Base-by-base conservation (phyloP, 2,888 invertebrate species). In the Cheilosia vernalis region DNA sequence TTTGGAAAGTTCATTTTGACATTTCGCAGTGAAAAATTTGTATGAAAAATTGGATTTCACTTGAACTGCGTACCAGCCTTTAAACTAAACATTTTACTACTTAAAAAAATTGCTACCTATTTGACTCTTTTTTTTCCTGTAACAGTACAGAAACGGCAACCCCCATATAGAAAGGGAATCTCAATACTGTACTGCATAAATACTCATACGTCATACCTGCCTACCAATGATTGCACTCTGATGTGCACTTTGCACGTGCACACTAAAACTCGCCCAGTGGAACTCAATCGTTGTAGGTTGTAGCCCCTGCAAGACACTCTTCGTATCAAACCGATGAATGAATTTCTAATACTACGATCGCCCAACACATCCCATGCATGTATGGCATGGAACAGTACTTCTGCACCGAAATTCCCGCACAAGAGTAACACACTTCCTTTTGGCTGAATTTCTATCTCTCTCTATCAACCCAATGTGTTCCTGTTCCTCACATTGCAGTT, bases 341-440 rank as follows among this genome's bases (percentile, higher is more conserved):
- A 69, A 69, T 17, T 37, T 15, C 27, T 24, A 42, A 69, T 53
- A 49, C 49, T 49, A 19, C 40, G 17, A 27, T 44, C 37, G 21
- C 21, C 53, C 27, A 30, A 66, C 55, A 72, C 51, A 60, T 30
- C 4, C 17, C 7, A 33, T 19, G 47, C 49, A n/a, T 63, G 37
- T 17, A n/a, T 33, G 9, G 2, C 24, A 5, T 37, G 47, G 40
- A 42, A 9, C 9, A 30, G 30, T 37, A 56, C 21, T 40, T 9
- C 40, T 37, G 17, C 44, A 47, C 58, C 56, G n/a, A 66, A 82
- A 77, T 77, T 78, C 60, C 78, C 64, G 82, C 78, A 78, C 82
- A 83, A 83, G 82, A 83, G 55, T 61, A 83, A 67, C 82, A 83
- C 82, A 73, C 72, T 72, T 77, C 60, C n/a, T 33, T 63, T 6